Evolutionary conservation across 2,888 invertebrate species (phyloP).

Genomic region (Nesidiocoris tenuis): DNA sequence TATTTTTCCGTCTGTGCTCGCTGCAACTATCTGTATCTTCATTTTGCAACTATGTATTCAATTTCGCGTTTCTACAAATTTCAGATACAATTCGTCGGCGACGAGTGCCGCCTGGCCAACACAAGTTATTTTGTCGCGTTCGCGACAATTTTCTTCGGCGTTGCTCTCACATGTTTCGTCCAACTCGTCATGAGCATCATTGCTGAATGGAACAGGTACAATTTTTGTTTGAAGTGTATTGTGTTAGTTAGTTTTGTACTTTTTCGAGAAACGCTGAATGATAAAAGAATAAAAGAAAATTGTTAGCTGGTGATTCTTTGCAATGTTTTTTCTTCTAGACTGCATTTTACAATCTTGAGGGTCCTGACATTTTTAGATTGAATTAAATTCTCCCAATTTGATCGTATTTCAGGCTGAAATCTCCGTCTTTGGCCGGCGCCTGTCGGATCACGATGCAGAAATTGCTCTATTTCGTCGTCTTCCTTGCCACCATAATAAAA

Average conservation of each 20-base stretch:
- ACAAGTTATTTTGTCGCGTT: constrained; percentile 70
- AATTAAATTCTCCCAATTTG: too few relatives aligned
- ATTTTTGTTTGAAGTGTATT: too few relatives aligned
- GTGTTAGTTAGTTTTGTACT: too few relatives aligned
- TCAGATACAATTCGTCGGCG: constrained; percentile 72
- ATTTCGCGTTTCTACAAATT: too few relatives aligned
- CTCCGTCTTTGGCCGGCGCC: constrained; percentile 76
- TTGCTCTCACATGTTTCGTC: constrained; percentile 79
- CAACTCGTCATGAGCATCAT: constrained; percentile 81
- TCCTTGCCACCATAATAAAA: constrained; percentile 78
- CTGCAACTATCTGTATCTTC: too few relatives aligned
- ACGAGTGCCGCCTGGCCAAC: constrained; percentile 79
- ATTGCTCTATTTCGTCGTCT: constrained; percentile 81
- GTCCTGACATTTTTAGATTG: too few relatives aligned
- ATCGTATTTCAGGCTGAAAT: constrained; percentile 71
- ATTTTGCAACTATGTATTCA: constrained; percentile 63
- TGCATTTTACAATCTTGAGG: too few relatives aligned
- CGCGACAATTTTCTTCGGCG: constrained; percentile 71
- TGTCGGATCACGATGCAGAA: constrained; percentile 88
- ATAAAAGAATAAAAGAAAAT: too few relatives aligned
- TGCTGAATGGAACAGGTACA: constrained; percentile 65
- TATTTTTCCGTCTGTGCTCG: too few relatives aligned
- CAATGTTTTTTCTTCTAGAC: too few relatives aligned
- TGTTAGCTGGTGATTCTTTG: too few relatives aligned
- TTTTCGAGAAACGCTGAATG: constrained; percentile 54